These are phyloP conservation scores for Mythimna loreyi DNA, from an alignment of 2,888 invertebrate genomes.

Conservation along the genomic window DNA sequence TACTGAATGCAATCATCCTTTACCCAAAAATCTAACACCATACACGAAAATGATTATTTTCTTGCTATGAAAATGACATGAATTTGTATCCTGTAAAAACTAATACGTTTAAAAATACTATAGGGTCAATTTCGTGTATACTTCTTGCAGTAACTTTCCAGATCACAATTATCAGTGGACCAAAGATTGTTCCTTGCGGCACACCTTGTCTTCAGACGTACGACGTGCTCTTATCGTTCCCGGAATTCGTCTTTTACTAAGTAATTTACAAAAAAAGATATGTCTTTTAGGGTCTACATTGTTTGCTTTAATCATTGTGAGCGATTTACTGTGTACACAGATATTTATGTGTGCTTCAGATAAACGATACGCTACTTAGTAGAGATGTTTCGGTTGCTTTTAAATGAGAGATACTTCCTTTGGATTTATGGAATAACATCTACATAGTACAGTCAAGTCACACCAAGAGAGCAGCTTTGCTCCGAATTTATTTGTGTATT, in stretches of 20 bases:
- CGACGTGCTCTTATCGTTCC: conserved; percentile 85
- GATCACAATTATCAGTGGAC: not conserved
- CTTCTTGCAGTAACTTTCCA: not conserved
- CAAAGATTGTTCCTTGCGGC: conserved; percentile 67
- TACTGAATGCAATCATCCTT: no score
- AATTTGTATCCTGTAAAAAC: no score
- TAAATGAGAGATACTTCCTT: conserved; percentile 37
- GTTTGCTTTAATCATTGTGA: conserved; percentile 85
- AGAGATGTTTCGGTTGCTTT: conserved; percentile 13
- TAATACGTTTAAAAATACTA: no score
- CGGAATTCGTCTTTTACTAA: conserved; percentile 86
- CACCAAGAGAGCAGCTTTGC: no score
- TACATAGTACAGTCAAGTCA: not conserved
- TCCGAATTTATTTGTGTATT: no score
- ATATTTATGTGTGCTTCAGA: conserved; percentile 64
- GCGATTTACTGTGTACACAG: conserved; percentile 78
- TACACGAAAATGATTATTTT: no score
- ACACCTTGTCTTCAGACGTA: conserved; percentile 72
- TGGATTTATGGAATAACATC: not conserved
- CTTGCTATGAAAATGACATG: no score
- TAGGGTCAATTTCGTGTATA: no score
- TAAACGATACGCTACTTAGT: conserved; percentile 54
- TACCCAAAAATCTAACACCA: no score
- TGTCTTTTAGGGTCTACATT: conserved; percentile 79
- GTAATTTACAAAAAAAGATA: conserved; percentile 86